Evolutionary conservation across 1,140 invertebrate genomes (phyloP).

Genomic region (Luehdorfia chinensis): DNA sequence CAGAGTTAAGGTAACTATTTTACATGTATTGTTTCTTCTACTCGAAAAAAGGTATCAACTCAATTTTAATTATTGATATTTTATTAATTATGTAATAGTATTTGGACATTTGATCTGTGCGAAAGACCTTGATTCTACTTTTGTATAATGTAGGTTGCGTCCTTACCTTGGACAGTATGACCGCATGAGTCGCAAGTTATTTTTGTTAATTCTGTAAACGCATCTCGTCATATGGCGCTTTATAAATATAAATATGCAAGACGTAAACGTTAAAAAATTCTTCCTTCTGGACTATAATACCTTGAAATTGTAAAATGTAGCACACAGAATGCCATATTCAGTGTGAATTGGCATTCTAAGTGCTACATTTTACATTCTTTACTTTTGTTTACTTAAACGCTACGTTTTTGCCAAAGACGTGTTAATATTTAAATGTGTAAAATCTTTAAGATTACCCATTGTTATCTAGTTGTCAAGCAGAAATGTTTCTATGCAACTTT

Average conservation of each 20-base stretch:
- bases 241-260: neutral
- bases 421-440: no score
- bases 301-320: neutral
- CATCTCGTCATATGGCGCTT: conserved; percentile 24
- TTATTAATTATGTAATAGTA: conserved; percentile 20
- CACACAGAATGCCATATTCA: no score
- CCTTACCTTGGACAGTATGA: conserved; percentile 63
- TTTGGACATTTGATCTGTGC: conserved; percentile 17
- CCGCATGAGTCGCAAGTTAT: conserved; percentile 55
- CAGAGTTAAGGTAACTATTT: conserved; percentile 12
- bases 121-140: conserved; percentile 61
- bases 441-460: no score
- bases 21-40: no score
- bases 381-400: no score
- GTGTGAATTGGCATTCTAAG: no score
- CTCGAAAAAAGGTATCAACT: no score
- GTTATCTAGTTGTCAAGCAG: no score
- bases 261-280: neutral
- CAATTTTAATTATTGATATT: neutral
- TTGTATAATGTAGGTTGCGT: conserved; percentile 62
- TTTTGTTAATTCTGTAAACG: conserved; percentile 42
- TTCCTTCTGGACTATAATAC: neutral
- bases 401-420: no score
- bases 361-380: no score
- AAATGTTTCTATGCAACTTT: no score